Base-by-base conservation (phyloP, 2,888 invertebrate species). In the Melangyna quadrimaculata region DNA sequence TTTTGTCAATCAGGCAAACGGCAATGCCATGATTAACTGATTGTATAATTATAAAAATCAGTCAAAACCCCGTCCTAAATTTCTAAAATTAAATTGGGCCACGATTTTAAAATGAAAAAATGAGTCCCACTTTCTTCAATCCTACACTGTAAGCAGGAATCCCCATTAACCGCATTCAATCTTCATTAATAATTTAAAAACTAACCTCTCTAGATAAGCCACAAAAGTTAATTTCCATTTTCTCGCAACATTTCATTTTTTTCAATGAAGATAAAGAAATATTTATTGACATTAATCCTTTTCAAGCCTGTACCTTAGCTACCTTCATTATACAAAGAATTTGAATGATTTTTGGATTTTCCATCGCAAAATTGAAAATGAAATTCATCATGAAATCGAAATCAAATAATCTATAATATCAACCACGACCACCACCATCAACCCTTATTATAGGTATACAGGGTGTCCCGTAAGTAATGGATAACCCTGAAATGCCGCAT, bases 371-470 rank as follows among this genome's bases (percentile, higher is more conserved):
- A 22, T 27, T 40, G 63, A 63, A 45, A 65, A 48, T 51, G 40
- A 61, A 67, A 70, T 70, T 70, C 59, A 70, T 77, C 51, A 70
- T 65, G 45, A 65, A 65, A 65, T 65, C 45, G 65, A 40, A 61
- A 70, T 24, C 61, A 32, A 51, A 63, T 53, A 24, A 19, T 27
- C 24, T 51, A 7, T 10, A 14, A 12, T 12, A 0, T 4, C 17
- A 48, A 1, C 22, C 1, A 12, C 2, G n/a, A n/a, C n/a, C 6
- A 45, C 14, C 9, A 8, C 14, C 27, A 10, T 12, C 29, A 22
- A 24, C 27, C 45, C 53, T 37, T 24, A 29, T 24, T n/a, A n/a
- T n/a, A n/a, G n/a, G n/a, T n/a, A n/a, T n/a, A n/a, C n/a, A n/a
- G n/a, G n/a, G n/a, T n/a, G n/a, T n/a, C n/a, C n/a, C n/a, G n/a